Evolutionary conservation across 2,888 invertebrate species (phyloP), one percentile per base, ranked within the genome.

Genomic region (Hirtodrosophila duncani): DNA sequence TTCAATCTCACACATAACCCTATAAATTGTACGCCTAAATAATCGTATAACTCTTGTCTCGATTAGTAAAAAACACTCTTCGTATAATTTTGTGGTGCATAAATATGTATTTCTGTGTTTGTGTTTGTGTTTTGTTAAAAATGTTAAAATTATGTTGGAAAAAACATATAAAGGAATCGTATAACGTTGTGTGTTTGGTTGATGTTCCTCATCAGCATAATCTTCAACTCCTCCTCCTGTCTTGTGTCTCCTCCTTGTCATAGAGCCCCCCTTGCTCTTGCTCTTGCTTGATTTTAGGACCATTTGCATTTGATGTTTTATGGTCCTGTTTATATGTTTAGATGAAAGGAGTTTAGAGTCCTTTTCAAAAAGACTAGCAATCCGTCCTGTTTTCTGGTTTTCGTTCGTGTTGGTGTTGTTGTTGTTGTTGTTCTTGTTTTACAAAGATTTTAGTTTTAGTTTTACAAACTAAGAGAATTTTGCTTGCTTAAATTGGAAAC

Each of bases 321-420:
- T n/a, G n/a, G n/a, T n/a, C n/a, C n/a, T n/a, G n/a, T 49, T 56
- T 61, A 58, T 71, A 60, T 63, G 45, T 51, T 23, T 4, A 33
- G 57, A 33, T 59, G 63, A 63, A 77, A 72, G 71, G 75, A 80
- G 84, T 85, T 85, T 85, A 85, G 84, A 85, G 85, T 85, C 85
- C 85, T 85, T 85, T 85, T 83, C 77, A 55, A 85, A 85, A 85
- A 85, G 85, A 85, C 85, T 85, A 82, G 77, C 65, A 69, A 67
- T 70, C n/a, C 70, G 67, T 64, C 58, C 48, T 46, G 39, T 55
- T 18, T 18, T 27, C 29, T 10, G 14, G 27, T 36, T 21, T 24
- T 16, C 14, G n/a, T n/a, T 37, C 23, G 26, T 17, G 33, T 21
- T 34, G n/a, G n/a, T n/a, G n/a, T 16, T 41, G 18, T 31, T 36